Evolutionary conservation across 2,797 vertebrate genomes (phyloP).

Genomic region (Galagoides demidoff): DNA sequence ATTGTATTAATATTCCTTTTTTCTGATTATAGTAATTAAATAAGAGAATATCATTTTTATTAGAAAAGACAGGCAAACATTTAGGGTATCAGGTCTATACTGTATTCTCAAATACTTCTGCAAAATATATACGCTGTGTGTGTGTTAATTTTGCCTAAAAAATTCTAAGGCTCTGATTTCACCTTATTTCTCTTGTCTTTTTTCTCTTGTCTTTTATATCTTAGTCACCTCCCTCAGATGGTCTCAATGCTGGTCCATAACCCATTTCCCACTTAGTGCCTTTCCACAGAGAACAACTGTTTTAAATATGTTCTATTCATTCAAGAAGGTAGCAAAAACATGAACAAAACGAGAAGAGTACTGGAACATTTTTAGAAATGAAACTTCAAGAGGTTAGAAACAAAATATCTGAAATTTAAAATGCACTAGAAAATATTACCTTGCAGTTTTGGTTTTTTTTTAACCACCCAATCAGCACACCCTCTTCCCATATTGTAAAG

Average conservation of each 20-base stretch:
- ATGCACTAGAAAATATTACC: background rate
- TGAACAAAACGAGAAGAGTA: background rate
- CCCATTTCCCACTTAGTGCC: background rate
- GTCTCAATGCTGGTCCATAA: background rate
- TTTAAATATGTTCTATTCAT: background rate
- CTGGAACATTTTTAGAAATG: background rate
- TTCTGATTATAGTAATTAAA: conserved; percentile 11
- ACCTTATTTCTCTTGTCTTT: conserved; percentile 11
- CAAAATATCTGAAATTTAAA: background rate
- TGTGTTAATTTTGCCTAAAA: background rate
- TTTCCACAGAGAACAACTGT: background rate
- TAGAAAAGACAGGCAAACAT: conserved; percentile 31
- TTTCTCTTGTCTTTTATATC: conserved; percentile 28
- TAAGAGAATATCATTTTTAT: conserved; percentile 26
- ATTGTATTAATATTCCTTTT: background rate
- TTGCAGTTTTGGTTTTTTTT: conserved; percentile 9
- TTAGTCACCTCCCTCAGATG: background rate
- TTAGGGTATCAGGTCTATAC: background rate
- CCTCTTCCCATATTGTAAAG: background rate
- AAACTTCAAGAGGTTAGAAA: background rate
- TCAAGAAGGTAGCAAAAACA: background rate
- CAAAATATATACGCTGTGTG: background rate
- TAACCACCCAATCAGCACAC: background rate
- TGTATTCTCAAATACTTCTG: conserved; percentile 29
- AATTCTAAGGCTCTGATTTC: background rate